phyloP scores from a whole-genome alignment of 2,888 invertebrate species.

The Capitulum mitella region DNA sequence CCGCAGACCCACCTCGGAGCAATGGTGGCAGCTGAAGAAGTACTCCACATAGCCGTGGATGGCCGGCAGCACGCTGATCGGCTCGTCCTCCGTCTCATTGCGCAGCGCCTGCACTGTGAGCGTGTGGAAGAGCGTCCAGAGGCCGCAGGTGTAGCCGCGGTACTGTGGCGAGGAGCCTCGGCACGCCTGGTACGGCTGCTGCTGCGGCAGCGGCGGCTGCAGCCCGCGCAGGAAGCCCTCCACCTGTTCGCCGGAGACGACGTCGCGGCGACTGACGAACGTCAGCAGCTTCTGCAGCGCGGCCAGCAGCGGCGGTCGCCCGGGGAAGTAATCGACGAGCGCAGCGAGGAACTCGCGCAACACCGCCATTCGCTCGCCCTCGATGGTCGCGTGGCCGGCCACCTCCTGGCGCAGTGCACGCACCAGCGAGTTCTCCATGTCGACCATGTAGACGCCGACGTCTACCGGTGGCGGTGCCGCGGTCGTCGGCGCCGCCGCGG shows the following conservation, averaged over 20 bases:
- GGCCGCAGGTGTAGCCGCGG: slow-evolving; percentile 69
- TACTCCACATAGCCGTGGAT: slow-evolving; percentile 81
- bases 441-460: slow-evolving; percentile 53
- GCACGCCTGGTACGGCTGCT: slow-evolving; percentile 65
- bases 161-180: slow-evolving; percentile 63
- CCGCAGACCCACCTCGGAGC: slow-evolving; percentile 48
- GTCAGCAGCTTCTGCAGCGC: slow-evolving; percentile 55
- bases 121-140: slow-evolving; percentile 92
- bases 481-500: not conserved
- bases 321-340: slow-evolving; percentile 70
- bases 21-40: slow-evolving; percentile 91
- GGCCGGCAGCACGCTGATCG: slow-evolving; percentile 58
- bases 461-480: not conserved
- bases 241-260: slow-evolving; percentile 44
- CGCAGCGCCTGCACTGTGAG: slow-evolving; percentile 67
- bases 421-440: slow-evolving; percentile 78
- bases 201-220: slow-evolving; percentile 29
- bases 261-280: slow-evolving; percentile 46
- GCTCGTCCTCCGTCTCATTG: slow-evolving; percentile 48
- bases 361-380: slow-evolving; percentile 62
- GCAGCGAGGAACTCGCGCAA: slow-evolving; percentile 65
- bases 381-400: slow-evolving; percentile 58
- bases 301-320: slow-evolving; percentile 57
- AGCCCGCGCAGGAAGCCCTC: slow-evolving; percentile 32
- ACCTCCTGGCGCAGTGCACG: slow-evolving; percentile 79